Conservation (phyloP, 2,797 vertebrate species). For the Cynopterus sphinx region DNA sequence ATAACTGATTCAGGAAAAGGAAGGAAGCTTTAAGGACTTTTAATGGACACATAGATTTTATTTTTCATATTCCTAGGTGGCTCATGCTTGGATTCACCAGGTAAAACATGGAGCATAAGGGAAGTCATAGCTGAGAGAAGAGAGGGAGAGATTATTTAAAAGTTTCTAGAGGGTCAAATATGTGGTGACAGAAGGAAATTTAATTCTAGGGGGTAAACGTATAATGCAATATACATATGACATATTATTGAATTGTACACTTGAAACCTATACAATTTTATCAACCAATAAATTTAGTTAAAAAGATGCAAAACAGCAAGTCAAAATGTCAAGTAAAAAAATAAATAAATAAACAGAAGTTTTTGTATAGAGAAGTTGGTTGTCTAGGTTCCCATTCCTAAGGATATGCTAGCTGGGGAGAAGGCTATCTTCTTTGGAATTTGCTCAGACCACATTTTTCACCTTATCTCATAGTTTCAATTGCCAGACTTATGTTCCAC, state of each 20-base stretch:
- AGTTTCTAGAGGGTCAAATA: not conserved
- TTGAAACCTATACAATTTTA: too few species aligned
- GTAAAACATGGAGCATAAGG: fast-evolving
- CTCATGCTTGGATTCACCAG: fast-evolving
- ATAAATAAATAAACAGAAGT: not conserved
- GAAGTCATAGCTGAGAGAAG: not conserved
- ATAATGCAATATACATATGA: too few species aligned
- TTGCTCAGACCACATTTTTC: not conserved
- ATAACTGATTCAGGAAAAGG: not conserved
- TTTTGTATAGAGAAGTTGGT: not conserved
- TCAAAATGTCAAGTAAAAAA: too few species aligned
- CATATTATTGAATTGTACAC: too few species aligned
- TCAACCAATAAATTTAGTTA: too few species aligned
- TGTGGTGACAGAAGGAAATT: too few species aligned
- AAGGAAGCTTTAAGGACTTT: not conserved
- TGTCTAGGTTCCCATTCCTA: not conserved
- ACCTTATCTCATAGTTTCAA: not conserved
- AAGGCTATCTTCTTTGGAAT: not conserved
- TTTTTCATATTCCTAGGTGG: not conserved
- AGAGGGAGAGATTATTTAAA: too few species aligned
- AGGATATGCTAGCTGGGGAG: not conserved
- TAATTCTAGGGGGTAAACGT: too few species aligned
- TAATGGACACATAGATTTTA: not conserved
- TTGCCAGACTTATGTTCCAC: not conserved
- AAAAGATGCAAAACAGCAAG: too few species aligned